Conservation (phyloP, 1,140 invertebrate genomes). For the Drosophila nannoptera region DNA sequence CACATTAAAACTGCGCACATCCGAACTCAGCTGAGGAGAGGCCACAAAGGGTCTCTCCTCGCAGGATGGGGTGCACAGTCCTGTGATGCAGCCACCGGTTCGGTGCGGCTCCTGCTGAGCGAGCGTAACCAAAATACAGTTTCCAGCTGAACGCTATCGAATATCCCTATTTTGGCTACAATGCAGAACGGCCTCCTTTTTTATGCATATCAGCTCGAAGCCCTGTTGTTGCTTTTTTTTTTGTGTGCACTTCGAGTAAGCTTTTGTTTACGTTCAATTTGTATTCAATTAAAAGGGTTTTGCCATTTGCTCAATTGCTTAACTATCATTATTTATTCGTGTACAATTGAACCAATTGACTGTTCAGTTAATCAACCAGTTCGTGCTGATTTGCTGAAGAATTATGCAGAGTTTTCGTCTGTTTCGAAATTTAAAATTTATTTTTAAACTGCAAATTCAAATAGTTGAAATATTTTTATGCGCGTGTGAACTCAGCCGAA, state of each 20-base stretch:
- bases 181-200: neutral
- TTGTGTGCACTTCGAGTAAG: neutral
- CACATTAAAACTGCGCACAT: constrained; percentile 57
- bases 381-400: neutral
- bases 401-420: neutral
- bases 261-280: constrained; percentile 3
- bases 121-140: constrained; percentile 10
- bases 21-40: constrained; percentile 24
- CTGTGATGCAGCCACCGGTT: neutral
- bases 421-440: neutral
- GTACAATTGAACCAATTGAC: constrained; percentile 3
- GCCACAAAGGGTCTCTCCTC: constrained; percentile 16
- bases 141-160: constrained; percentile 18
- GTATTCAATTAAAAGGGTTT: neutral
- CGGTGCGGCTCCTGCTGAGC: constrained; percentile 6
- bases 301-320: neutral
- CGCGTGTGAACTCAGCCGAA: neutral
- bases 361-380: neutral
- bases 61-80: neutral
- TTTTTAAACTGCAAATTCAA: neutral
- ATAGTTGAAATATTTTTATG: constrained; percentile 3
- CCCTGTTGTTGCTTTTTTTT: neutral
- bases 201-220: neutral
- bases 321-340: neutral
- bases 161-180: constrained; percentile 3